phyloP scores from a whole-genome alignment of 2,888 invertebrate genomes.

The Dusona sp. region DNA sequence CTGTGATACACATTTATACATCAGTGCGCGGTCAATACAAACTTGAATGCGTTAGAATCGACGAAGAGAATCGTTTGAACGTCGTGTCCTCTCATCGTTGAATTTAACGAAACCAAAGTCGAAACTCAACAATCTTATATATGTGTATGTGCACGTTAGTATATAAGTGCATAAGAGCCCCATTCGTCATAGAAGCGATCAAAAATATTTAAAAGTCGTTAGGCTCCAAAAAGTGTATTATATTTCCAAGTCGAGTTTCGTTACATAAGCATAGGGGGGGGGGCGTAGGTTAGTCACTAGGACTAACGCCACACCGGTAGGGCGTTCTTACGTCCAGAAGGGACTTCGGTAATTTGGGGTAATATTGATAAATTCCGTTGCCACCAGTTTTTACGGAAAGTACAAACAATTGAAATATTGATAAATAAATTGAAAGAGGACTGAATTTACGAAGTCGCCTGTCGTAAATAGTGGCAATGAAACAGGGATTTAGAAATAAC shows the following conservation, averaged over 20 bases:
- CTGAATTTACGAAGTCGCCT: too few relatives aligned
- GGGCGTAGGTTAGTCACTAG: background rate
- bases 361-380: too few relatives aligned
- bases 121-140: background rate
- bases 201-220: constrained; percentile 47
- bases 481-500: too few relatives aligned
- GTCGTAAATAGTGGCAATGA: too few relatives aligned
- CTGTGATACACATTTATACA: constrained; percentile 31
- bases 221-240: constrained; percentile 3
- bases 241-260: background rate
- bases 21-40: background rate
- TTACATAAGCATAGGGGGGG: too few relatives aligned
- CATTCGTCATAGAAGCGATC: constrained; percentile 32
- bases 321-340: too few relatives aligned
- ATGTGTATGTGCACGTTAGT: background rate
- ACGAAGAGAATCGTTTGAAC: constrained; percentile 32
- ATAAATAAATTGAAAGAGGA: too few relatives aligned
- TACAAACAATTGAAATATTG: too few relatives aligned
- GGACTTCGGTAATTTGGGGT: too few relatives aligned
- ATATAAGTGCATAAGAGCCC: background rate
- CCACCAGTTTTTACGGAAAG: too few relatives aligned
- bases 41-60: constrained; percentile 21
- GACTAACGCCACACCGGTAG: background rate
- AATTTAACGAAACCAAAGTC: background rate
- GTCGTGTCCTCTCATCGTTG: background rate